Conservation (phyloP, 2,888 invertebrate species). For the Coronaproctus castanopsis region DNA sequence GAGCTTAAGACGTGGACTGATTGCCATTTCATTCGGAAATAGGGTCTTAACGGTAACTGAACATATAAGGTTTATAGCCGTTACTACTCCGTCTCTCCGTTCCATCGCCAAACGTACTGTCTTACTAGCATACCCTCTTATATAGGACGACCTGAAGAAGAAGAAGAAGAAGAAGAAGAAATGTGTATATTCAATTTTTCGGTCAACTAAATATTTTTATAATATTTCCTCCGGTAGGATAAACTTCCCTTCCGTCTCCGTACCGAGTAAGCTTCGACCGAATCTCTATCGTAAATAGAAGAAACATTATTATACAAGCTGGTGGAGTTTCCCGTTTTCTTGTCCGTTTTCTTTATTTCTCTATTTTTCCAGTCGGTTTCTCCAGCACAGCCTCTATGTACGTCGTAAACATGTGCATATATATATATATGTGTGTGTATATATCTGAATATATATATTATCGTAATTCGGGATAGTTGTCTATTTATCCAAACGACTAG, state of each 20-base stretch:
- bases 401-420: no score
- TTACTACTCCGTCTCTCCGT: no score
- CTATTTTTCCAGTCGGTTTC: no score
- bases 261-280: background rate
- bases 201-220: slow-evolving; percentile 14
- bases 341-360: background rate
- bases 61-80: no score
- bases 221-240: slow-evolving; percentile 6
- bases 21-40: background rate
- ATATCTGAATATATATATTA: no score
- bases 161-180: slow-evolving; percentile 4
- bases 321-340: background rate
- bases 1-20: no score
- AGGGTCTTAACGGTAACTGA: background rate
- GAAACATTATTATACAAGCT: no score
- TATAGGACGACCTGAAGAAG: background rate
- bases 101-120: no score
- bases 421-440: no score
- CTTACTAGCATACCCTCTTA: no score
- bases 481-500: slow-evolving; percentile 13
- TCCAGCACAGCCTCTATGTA: no score
- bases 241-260: background rate
- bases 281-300: background rate
- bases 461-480: slow-evolving; percentile 7
- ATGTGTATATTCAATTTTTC: slow-evolving; percentile 15